Base-by-base conservation (phyloP, 1,140 invertebrate species). In the Rhynchophorus ferrugineus region DNA sequence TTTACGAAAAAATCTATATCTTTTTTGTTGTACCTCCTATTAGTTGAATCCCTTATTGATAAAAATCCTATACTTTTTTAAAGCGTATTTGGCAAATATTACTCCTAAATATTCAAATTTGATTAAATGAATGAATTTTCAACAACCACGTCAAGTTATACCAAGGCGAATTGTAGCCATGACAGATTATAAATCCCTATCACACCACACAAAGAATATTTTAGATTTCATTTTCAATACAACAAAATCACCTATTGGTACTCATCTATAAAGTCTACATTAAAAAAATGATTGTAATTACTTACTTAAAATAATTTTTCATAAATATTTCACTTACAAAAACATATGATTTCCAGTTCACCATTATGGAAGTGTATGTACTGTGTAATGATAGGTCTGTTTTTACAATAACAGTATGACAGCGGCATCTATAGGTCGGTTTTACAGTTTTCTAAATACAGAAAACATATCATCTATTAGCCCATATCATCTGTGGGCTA, bases 271-370 rank as follows among this genome's bases (percentile, higher is more conserved):
- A n/a, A n/a, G n/a, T n/a, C n/a, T n/a, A 29, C 11, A 29, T 29
- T 29, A 11, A 29, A 29, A 29, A 6, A 29, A 6, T 5, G 24
- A 29, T 37, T 22, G 3, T 21, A 52, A 45, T 24, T 46, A 60
- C 56, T 58, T 58, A 60, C 52, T 44, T 46, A 52, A 24, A 34
- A 16, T 33, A 37, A 39, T 34, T 8, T 48, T 45, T 58, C 47
- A 49, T 44, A 22, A 33, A 52, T 29, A 55, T 58, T 43, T 54
- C 38, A 36, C 49, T 61, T 49, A 59, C 51, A 21, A 59, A 56
- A 61, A 61, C 56, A 61, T 62, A 59, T 61, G 49, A 59, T 63
- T 58, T 56, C 48, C 56, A 54, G 49, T 55, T 48, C 57, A 63
- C 61, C 59, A 63, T 61, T 52, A 61, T 61, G 50, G 43, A 45